phyloP scores from a whole-genome alignment of 2,888 invertebrate species.

The Molorchus minor region DNA sequence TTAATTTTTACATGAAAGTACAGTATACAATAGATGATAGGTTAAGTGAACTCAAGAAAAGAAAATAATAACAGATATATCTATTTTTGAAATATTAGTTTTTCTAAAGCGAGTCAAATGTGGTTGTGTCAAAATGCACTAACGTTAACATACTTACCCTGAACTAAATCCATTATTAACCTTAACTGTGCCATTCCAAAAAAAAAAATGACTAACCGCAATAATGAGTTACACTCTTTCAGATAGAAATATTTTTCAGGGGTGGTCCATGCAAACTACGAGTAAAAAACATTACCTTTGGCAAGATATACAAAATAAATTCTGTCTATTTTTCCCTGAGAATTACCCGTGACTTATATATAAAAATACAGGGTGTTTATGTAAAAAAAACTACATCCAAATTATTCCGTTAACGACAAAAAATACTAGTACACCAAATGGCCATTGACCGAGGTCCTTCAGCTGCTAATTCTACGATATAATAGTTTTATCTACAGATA shows the following conservation, averaged over 20 bases:
- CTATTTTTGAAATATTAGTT: conserved; percentile 60
- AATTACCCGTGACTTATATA: background rate
- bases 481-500: too few species aligned
- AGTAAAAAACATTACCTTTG: background rate
- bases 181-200: conserved; percentile 25
- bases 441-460: too few species aligned
- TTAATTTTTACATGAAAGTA: conserved; percentile 32
- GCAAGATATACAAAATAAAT: background rate
- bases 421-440: too few species aligned
- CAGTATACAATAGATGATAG: conserved; percentile 36
- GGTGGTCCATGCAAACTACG: background rate
- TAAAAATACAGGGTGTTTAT: too few species aligned
- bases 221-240: background rate
- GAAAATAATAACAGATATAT: conserved; percentile 47
- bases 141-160: conserved; percentile 21
- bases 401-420: too few species aligned
- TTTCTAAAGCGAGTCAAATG: conserved; percentile 52
- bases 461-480: too few species aligned
- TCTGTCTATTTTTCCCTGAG: background rate
- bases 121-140: conserved; percentile 50
- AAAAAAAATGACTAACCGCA: conserved; percentile 1
- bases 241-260: background rate
- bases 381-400: too few species aligned
- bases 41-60: conserved; percentile 25
- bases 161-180: conserved; percentile 14